Evolutionary conservation across 2,113 vertebrate genomes (phyloP).

Genomic region (Centrocercus urophasianus): DNA sequence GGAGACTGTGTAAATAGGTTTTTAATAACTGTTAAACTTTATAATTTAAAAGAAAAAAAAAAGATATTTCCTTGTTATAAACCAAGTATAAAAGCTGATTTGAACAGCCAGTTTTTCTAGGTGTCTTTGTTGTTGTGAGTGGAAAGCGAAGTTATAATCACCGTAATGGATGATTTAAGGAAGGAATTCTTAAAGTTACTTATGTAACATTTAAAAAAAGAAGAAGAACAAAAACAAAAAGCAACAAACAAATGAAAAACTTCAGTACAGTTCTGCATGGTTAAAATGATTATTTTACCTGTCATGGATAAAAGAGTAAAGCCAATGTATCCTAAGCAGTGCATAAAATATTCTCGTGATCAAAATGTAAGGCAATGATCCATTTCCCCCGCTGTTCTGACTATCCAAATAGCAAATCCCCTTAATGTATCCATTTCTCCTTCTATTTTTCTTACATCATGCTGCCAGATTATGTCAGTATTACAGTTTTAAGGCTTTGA

Average conservation of each 20-base stretch:
- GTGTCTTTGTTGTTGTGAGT: not conserved
- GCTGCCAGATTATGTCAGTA: not conserved
- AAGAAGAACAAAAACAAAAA: not conserved
- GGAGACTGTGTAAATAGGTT: not conserved
- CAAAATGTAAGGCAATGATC: not conserved
- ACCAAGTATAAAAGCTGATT: not conserved
- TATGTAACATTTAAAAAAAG: not conserved
- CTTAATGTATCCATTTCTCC: not conserved
- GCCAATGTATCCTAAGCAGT: not conserved
- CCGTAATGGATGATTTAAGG: not conserved
- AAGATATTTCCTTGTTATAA: not conserved
- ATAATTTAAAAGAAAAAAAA: slow-evolving; percentile 1
- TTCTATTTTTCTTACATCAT: accelerated
- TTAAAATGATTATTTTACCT: not conserved
- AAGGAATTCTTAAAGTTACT: not conserved
- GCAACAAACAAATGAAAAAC: not conserved
- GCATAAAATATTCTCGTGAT: not conserved
- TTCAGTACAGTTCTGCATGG: not conserved
- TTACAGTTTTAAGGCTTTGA: not conserved
- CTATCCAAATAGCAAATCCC: not conserved
- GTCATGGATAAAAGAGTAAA: not conserved
- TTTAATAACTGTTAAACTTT: slow-evolving; percentile 38
- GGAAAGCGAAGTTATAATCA: not conserved
- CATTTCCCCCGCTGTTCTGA: not conserved
- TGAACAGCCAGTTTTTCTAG: not conserved